Evolutionary conservation across 2,888 invertebrate genomes (phyloP).

Genomic region (Eupithecia dodoneata): DNA sequence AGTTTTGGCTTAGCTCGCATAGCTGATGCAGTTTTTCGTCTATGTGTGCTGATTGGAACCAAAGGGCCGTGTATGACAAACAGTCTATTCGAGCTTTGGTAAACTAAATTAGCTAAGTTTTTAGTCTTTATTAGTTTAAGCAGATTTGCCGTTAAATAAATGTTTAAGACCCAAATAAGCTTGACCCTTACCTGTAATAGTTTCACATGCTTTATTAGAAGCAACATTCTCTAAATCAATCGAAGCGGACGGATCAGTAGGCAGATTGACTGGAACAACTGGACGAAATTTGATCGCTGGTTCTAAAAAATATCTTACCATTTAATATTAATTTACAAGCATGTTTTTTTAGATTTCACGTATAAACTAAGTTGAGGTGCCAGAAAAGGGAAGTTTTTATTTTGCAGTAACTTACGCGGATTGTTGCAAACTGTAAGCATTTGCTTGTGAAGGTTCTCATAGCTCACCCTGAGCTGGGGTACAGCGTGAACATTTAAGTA

Average conservation of each 20-base stretch:
- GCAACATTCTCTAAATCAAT: constrained; percentile 26
- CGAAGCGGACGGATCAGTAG: not conserved
- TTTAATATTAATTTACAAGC: not conserved
- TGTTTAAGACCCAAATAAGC: no score
- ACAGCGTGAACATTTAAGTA: constrained; percentile 19
- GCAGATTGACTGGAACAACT: not conserved
- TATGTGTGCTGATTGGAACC: no score
- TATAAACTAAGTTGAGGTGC: not conserved
- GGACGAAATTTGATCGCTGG: constrained; percentile 18
- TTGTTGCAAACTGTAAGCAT: constrained; percentile 35
- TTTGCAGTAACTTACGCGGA: constrained; percentile 23
- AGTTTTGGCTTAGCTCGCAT: no score
- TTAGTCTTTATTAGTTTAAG: no score
- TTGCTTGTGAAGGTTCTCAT: constrained; percentile 33
- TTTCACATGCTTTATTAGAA: constrained; percentile 38
- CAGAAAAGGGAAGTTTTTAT: no score
- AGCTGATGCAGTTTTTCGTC: no score
- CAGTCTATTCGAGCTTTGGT: no score
- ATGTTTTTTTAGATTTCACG: not conserved
- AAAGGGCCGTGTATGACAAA: no score
- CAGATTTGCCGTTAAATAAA: no score
- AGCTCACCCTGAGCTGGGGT: constrained; percentile 8
- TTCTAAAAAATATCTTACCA: constrained; percentile 19
- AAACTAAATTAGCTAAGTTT: no score
- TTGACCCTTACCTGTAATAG: constrained; percentile 39